phyloP scores from a whole-genome alignment of 2,113 vertebrate genomes.

The Melanostigma gelatinosum region DNA sequence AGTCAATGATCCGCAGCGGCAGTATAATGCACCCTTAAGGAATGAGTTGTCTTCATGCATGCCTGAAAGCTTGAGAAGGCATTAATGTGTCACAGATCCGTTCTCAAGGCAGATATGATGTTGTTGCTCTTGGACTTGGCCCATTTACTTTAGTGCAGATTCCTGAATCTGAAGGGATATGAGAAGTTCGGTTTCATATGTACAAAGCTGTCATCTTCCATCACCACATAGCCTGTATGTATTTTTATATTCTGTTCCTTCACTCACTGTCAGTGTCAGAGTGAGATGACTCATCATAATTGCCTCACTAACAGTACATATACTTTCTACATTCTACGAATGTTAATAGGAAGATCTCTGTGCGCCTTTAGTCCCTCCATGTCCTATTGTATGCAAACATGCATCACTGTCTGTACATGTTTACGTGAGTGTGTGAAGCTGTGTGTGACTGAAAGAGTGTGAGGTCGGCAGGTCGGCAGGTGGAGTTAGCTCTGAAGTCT shows the following conservation, averaged over 20 bases:
- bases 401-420: not conserved
- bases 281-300: not conserved
- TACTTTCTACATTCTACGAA: not conserved
- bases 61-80: conserved; percentile 37
- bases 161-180: not conserved
- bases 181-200: not conserved
- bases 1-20: conserved; percentile 31
- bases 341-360: not conserved
- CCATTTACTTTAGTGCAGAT: conserved; percentile 6
- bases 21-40: conserved; percentile 16
- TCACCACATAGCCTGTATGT: not conserved
- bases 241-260: not conserved
- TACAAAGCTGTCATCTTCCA: not conserved
- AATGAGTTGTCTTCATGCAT: conserved; percentile 60
- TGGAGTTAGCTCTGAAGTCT: conserved; percentile 1
- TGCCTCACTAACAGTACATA: not conserved
- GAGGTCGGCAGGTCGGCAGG: conserved; percentile 12
- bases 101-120: conserved; percentile 24
- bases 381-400: not conserved
- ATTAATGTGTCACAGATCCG: conserved; percentile 34
- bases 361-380: not conserved
- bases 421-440: not conserved
- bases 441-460: not conserved
- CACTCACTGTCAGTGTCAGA: not conserved
- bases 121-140: conserved; percentile 8